Evolutionary conservation across 2,797 vertebrate species (phyloP).

Genomic region (Malacoctenus gilli): DNA sequence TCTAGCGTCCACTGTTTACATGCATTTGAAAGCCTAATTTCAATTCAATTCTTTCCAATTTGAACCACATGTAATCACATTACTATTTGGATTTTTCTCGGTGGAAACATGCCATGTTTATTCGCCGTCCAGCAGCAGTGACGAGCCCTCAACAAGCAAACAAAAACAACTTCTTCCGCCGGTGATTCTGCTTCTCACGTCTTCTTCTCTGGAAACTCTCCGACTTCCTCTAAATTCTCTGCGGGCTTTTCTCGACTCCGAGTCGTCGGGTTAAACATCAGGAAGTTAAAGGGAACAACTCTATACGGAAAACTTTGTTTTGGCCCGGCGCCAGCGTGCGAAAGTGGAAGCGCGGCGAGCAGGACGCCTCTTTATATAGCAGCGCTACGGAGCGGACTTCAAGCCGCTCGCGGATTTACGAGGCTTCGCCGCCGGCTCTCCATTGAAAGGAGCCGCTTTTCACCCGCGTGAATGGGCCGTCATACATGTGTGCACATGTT

Average conservation of each 20-base stretch:
- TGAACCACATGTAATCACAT: no score
- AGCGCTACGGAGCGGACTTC: conserved; percentile 60
- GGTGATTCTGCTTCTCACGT: conserved; percentile 11
- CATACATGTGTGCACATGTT: conserved; percentile 13
- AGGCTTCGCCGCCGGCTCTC: conserved; percentile 51
- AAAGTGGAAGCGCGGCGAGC: conserved; percentile 46
- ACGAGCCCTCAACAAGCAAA: no score
- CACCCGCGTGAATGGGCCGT: conserved; percentile 21
- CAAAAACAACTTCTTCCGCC: no score
- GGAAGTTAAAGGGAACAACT: conserved; percentile 54
- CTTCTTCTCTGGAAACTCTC: conserved; percentile 17
- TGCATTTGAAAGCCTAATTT: no score
- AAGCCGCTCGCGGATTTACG: conserved; percentile 66
- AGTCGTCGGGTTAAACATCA: conserved; percentile 33
- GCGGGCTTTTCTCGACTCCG: conserved; percentile 26
- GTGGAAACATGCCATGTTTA: no score
- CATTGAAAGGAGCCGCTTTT: conserved; percentile 72
- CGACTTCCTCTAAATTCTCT: conserved; percentile 30
- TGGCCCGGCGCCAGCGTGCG: conserved; percentile 56
- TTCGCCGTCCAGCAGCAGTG: no score
- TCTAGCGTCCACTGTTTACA: no score
- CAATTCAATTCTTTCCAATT: no score
- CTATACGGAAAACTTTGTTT: conserved; percentile 51
- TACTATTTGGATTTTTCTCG: no score
- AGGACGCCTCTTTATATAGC: conserved; percentile 58